Evolutionary conservation across 2,888 invertebrate species (phyloP), one percentile per base, ranked within the genome.

Genomic region (Agelastica alni): DNA sequence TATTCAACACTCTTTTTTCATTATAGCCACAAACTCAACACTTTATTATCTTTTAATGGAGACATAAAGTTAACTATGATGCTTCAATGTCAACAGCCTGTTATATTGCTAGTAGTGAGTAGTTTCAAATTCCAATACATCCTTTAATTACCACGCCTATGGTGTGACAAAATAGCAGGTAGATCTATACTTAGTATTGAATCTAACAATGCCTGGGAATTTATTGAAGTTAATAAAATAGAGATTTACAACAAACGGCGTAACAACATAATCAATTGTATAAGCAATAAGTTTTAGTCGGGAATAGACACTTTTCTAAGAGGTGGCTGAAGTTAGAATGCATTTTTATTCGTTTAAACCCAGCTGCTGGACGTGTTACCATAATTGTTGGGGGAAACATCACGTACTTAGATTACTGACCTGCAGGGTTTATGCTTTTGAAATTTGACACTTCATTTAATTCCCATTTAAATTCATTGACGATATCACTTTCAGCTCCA

Each of bases 261-360:
- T 13, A 31, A 28, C 28, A 28, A 31, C 31, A 31, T 31, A 31
- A 31, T 31, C 31, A 13, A 31, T 31, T 31, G 31, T 34, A 7
- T 34, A 16, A 2, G 16, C 7, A 34, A 34, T 7, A 16, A 16
- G 34, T 34, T 14, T 14, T 34, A 16, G 34, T n/a, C 34, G 16
- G 34, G 16, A 16, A 34, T 14, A 34, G 34, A 34, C n/a, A 34
- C 16, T 34, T 34, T 16, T 34, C 34, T 34, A 16, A 7, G 16
- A 34, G 14, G 34, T 34, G 16, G 34, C 34, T 34, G 14, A 9
- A 31, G 31, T 31, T 31, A 31, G 31, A 31, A 13, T 13, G 6
- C 7, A 7, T 31, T 32, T 13, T 13, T 13, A 13, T 7, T 32
- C 14, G n/a, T 10, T 14, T 2, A 9, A 34, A 10, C 12, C 12